Base-by-base conservation (phyloP, 2,113 vertebrate genomes). In the Sinosuthora webbiana region DNA sequence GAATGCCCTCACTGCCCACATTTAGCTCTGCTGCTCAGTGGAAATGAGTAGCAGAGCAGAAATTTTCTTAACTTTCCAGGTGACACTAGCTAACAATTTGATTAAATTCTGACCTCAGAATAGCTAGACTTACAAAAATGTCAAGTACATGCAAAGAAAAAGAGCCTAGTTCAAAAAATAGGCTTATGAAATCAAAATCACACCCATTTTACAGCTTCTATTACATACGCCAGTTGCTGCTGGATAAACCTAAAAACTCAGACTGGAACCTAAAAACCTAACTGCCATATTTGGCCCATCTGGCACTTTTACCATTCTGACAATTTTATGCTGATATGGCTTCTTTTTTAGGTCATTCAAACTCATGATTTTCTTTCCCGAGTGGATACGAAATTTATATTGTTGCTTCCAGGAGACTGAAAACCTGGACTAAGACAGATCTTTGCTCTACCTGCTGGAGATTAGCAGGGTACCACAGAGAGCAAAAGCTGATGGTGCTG, bases 361-460 rank as follows among this genome's bases (percentile, higher is more conserved):
- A 77, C 37, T 7, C 25, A 62, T 27, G 18, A 82, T 93, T 94
- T 94, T 97, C 20, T 93, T 25, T 95, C 83, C 69, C 90, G 56
- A 47, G 33, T 78, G 94, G 57, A 94, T 98, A 97, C 95, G 97
- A 98, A 94, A 97, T 96, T 90, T 96, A 90, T 97, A 96, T 97
- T 97, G 96, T 96, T 97, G 69, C 94, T 93, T 96, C 97, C 92
- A 98, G 89, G 96, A 97, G 95, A 93, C 95, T 96, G 91, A 94
- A 97, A 97, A 94, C 93, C 90, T 95, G 87, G 93, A 97, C 94
- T 96, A 96, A 96, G 95, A 97, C 83, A 97, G 96, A 97, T 97
- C 90, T 95, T 92, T 98, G 91, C 97, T 96, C 81, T 97, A 97
- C 97, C 95, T 98, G 98, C 97, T 55, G 96, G 94, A 97, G 96